Evolutionary conservation across 1,140 invertebrate genomes (phyloP).

Genomic region (Hypsibius dujardini): DNA sequence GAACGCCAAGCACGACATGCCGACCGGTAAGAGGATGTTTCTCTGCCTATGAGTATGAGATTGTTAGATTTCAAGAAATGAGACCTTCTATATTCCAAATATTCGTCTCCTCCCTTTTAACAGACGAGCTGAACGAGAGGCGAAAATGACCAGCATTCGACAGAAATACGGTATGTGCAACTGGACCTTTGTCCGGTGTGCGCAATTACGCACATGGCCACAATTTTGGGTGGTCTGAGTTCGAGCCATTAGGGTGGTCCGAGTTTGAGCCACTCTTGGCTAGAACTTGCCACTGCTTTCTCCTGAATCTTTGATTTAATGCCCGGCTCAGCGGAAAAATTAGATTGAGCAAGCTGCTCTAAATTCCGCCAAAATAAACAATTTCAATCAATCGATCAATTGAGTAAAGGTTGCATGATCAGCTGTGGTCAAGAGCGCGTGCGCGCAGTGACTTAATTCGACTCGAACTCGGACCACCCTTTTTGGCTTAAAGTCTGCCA

Average conservation of each 20-base stretch:
- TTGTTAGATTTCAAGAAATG: background rate
- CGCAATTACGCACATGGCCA: background rate
- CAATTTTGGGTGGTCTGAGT: background rate
- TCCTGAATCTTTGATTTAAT: background rate
- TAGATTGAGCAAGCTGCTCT: background rate
- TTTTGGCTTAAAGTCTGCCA: no score
- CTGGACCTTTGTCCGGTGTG: background rate
- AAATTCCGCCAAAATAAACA: background rate
- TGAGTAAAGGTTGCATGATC: no score
- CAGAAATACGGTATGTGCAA: slow-evolving; percentile 7
- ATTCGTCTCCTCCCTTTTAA: background rate
- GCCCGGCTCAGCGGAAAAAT: background rate
- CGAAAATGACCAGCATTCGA: background rate
- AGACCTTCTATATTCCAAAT: background rate
- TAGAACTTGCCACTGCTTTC: background rate
- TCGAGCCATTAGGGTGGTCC: background rate
- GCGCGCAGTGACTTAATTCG: no score
- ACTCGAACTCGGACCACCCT: no score
- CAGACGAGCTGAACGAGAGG: slow-evolving; percentile 12
- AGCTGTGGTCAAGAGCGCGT: no score
- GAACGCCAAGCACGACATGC: background rate
- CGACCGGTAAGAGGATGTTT: background rate
- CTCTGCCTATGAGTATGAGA: background rate
- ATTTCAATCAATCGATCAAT: no score
- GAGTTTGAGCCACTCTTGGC: background rate